Percentiles rank a stretch among this genome's conserved stretches.
These are phyloP conservation scores for Teleiodes luculella DNA, from an alignment of 2,888 invertebrate species.

Conservation along the genomic window DNA sequence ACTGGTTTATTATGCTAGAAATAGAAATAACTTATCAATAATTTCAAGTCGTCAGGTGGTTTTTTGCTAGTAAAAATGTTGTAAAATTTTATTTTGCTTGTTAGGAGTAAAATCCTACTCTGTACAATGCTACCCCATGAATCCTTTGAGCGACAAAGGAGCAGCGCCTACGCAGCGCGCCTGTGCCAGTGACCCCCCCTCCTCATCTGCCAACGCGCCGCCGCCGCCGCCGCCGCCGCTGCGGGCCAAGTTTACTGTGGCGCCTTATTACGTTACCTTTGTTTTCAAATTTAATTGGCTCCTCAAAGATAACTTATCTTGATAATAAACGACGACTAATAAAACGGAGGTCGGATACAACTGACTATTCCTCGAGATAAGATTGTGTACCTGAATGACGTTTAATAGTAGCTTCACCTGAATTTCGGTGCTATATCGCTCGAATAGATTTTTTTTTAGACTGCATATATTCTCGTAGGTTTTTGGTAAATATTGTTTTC, in stretches of 20 bases:
- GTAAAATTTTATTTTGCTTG: too few species aligned
- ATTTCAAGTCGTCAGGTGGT: too few species aligned
- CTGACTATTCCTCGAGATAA: slow-evolving; percentile 66
- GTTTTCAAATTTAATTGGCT: slow-evolving; percentile 79
- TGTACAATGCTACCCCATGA: slow-evolving; percentile 41
- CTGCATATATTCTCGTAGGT: too few species aligned
- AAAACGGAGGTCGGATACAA: slow-evolving; percentile 69
- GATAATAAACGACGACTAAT: slow-evolving; percentile 78
- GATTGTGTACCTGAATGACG: slow-evolving; percentile 57
- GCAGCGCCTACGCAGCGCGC: slow-evolving; percentile 63
- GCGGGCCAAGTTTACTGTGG: slow-evolving; percentile 51
- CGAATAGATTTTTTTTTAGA: too few species aligned
- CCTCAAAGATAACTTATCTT: slow-evolving; percentile 76
- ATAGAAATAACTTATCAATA: too few species aligned
- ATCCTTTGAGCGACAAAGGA: slow-evolving; percentile 65
- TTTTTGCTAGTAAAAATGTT: too few species aligned
- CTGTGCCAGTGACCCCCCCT: slow-evolving; percentile 49
- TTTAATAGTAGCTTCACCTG: slow-evolving; percentile 47
- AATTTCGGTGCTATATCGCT: too few species aligned
- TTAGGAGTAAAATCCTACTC: slow-evolving; percentile 44
- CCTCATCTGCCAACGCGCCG: slow-evolving; percentile 46
- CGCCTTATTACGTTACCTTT: slow-evolving; percentile 78
- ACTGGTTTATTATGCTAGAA: too few species aligned
- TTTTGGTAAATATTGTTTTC: too few species aligned
- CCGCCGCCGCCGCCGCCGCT: slow-evolving; percentile 29